These are phyloP conservation scores for Corvus cornix DNA, from an alignment of 2,113 vertebrate genomes.

Conservation along the genomic window DNA sequence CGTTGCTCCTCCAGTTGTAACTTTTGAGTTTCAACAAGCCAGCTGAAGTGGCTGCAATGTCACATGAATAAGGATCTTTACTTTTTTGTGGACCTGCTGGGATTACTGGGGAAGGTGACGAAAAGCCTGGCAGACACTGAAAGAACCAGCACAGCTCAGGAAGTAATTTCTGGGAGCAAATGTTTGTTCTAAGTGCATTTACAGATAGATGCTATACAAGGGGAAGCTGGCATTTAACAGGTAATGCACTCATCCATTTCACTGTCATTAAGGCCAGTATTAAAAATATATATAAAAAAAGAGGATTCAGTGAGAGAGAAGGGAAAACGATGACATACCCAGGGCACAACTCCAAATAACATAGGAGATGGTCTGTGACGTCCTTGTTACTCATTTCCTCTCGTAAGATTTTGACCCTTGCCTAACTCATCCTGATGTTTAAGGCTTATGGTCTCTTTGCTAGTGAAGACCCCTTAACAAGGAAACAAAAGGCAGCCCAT, in stretches of 20 bases:
- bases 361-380: background rate
- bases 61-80: background rate
- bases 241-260: background rate
- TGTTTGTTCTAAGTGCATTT: slow-evolving; percentile 32
- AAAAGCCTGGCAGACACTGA: background rate
- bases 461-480: background rate
- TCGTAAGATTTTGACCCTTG: background rate
- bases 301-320: background rate
- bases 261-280: background rate
- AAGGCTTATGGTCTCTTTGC: background rate
- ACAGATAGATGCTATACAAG: slow-evolving; percentile 10
- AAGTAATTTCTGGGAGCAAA: slow-evolving; percentile 17
- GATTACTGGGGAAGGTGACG: background rate
- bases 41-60: background rate
- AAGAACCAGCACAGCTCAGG: background rate
- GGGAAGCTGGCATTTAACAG: background rate
- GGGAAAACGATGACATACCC: background rate
- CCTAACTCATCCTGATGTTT: background rate
- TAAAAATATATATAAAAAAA: background rate
- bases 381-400: background rate
- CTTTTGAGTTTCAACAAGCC: background rate
- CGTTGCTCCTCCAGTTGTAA: background rate
- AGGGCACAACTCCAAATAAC: background rate
- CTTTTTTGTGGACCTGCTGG: background rate
- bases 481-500: background rate